phyloP scores from a whole-genome alignment of 2,113 vertebrate species.

The Oncorhynchus clarkii region DNA sequence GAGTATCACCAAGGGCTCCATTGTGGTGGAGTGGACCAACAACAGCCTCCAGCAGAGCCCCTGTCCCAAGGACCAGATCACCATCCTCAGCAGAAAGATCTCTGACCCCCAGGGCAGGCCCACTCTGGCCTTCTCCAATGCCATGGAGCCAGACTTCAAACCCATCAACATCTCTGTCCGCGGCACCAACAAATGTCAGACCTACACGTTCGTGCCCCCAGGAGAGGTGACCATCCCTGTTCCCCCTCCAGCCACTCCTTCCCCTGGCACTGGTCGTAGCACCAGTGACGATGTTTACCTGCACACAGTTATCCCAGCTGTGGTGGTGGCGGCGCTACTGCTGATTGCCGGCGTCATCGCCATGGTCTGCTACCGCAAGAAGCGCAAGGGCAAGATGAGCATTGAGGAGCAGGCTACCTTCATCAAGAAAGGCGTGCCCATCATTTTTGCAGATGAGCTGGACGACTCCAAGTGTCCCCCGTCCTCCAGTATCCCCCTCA shows the following conservation, averaged over 20 bases:
- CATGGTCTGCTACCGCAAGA: slow-evolving; percentile 97
- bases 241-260: slow-evolving; percentile 65
- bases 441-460: slow-evolving; percentile 94
- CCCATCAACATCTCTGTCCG: slow-evolving; percentile 80
- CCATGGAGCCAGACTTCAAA: slow-evolving; percentile 90
- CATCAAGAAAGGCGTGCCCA: slow-evolving; percentile 96
- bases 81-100: slow-evolving; percentile 80
- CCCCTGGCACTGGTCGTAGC: slow-evolving; percentile 80
- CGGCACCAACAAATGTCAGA: slow-evolving; percentile 83
- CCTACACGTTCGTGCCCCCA: slow-evolving; percentile 82
- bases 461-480: slow-evolving; percentile 95
- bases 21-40: slow-evolving; percentile 93
- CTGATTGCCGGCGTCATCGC: slow-evolving; percentile 93
- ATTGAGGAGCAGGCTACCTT: slow-evolving; percentile 97
- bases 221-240: slow-evolving; percentile 56
- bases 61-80: slow-evolving; percentile 88
- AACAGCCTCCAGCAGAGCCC: slow-evolving; percentile 84
- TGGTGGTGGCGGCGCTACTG: slow-evolving; percentile 91
- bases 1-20: slow-evolving; percentile 85
- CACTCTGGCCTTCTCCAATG: slow-evolving; percentile 72
- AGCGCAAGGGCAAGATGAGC: slow-evolving; percentile 92
- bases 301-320: slow-evolving; percentile 92
- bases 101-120: slow-evolving; percentile 81
- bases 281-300: slow-evolving; percentile 90
- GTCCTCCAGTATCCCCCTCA: slow-evolving; percentile 94